Evolutionary conservation across 2,113 vertebrate genomes (phyloP).

Genomic region (Cyanistes caeruleus): DNA sequence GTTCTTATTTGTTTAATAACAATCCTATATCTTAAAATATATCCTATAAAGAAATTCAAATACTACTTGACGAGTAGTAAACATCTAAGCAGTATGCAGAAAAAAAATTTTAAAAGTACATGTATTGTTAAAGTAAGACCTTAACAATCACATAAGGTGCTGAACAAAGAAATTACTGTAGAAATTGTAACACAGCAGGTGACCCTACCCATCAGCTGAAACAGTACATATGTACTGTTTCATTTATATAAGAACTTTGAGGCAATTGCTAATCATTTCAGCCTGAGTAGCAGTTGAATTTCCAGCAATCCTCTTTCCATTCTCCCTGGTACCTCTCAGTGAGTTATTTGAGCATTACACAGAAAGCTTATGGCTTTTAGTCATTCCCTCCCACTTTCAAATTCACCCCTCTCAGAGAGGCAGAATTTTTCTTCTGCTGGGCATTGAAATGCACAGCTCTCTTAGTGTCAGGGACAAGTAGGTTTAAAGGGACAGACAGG

Average conservation of each 20-base stretch:
- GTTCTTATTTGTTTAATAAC: background rate
- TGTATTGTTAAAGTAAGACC: background rate
- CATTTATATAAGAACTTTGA: background rate
- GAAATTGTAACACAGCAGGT: background rate
- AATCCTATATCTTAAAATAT: background rate
- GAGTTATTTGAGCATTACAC: background rate
- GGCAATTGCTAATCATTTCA: background rate
- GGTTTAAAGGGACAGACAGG: background rate
- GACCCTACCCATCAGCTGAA: background rate
- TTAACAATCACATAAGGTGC: background rate
- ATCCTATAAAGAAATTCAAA: background rate
- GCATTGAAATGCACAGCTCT: background rate
- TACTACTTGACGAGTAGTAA: background rate
- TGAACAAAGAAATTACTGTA: background rate
- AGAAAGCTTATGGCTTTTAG: background rate
- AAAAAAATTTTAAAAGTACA: background rate
- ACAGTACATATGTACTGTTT: accelerated
- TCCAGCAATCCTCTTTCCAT: background rate
- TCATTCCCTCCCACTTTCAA: background rate
- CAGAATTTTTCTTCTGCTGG: background rate
- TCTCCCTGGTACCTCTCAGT: background rate
- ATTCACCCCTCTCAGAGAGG: background rate
- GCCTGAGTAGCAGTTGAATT: background rate
- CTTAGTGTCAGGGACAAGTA: background rate
- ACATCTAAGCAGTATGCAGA: background rate